These are phyloP conservation scores for Bettongia penicillata DNA, from an alignment of 2,113 vertebrate species.

Conservation along the genomic window DNA sequence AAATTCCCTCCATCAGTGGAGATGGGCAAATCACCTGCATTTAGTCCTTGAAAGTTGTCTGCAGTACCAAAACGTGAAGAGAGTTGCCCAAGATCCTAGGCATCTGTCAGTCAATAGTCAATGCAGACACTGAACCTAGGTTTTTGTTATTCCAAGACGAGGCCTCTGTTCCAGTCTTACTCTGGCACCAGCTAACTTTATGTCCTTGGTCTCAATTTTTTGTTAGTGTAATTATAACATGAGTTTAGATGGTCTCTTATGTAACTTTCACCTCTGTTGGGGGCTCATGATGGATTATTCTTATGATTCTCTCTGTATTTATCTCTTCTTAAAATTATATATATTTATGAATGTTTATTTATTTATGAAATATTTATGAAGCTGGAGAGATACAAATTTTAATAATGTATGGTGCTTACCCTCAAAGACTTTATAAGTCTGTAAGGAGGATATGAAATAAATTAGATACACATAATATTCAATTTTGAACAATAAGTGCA, in stretches of 20 bases:
- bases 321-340: not conserved
- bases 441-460: too few species aligned
- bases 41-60: not conserved
- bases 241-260: not conserved
- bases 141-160: not conserved
- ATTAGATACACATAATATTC: too few species aligned
- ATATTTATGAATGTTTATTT: too few species aligned
- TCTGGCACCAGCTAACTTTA: not conserved
- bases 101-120: not conserved
- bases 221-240: not conserved
- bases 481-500: too few species aligned
- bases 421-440: too few species aligned
- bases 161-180: not conserved
- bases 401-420: not conserved
- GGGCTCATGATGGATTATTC: not conserved
- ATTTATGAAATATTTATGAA: not conserved
- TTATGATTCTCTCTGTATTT: not conserved
- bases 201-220: not conserved
- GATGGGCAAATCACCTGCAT: not conserved
- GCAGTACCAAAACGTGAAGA: not conserved
- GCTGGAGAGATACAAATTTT: not conserved
- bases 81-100: not conserved
- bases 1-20: not conserved
- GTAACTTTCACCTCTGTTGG: not conserved
- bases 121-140: not conserved